Evolutionary conservation across 2,888 invertebrate genomes (phyloP).

Genomic region (Eupithecia subfuscata): DNA sequence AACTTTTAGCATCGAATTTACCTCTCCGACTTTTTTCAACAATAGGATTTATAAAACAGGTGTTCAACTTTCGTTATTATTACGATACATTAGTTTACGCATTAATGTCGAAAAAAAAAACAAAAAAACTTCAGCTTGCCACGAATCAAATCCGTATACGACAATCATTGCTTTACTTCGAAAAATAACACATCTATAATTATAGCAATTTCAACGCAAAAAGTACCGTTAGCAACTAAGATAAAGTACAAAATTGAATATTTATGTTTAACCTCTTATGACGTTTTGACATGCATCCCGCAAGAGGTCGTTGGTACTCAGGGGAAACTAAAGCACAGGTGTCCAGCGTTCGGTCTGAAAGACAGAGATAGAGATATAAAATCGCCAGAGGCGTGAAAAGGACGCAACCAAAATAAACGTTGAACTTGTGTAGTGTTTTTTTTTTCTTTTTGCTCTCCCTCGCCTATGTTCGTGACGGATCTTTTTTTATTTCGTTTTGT

Average conservation of each 20-base stretch:
- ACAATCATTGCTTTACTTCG: constrained; percentile 80
- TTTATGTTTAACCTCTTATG: constrained; percentile 55
- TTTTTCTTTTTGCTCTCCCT: constrained; percentile 81
- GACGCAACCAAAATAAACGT: constrained; percentile 83
- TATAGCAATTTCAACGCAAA: constrained; percentile 51
- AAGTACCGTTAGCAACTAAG: constrained; percentile 47
- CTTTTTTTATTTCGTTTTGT: constrained; percentile 77
- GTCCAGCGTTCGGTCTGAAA: constrained; percentile 79
- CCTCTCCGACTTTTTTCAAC: constrained; percentile 62
- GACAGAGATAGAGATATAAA: constrained; percentile 63
- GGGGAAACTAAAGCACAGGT: constrained; percentile 85
- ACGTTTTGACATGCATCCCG: constrained; percentile 58
- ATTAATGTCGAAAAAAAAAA: constrained; percentile 65
- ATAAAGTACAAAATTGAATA: constrained; percentile 57
- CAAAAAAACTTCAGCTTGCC: constrained; percentile 71
- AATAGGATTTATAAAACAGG: constrained; percentile 77
- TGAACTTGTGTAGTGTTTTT: constrained; percentile 81
- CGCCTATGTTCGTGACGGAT: constrained; percentile 84
- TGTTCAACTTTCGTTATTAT: constrained; percentile 78
- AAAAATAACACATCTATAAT: constrained; percentile 77
- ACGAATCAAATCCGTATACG: constrained; percentile 83
- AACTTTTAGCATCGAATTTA: constrained; percentile 66
- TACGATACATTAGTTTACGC: constrained; percentile 80
- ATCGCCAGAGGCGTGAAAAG: constrained; percentile 56
- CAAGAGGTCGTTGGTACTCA: constrained; percentile 84